phyloP scores from a whole-genome alignment of 1,140 invertebrate species.

The Nasonia giraulti region DNA sequence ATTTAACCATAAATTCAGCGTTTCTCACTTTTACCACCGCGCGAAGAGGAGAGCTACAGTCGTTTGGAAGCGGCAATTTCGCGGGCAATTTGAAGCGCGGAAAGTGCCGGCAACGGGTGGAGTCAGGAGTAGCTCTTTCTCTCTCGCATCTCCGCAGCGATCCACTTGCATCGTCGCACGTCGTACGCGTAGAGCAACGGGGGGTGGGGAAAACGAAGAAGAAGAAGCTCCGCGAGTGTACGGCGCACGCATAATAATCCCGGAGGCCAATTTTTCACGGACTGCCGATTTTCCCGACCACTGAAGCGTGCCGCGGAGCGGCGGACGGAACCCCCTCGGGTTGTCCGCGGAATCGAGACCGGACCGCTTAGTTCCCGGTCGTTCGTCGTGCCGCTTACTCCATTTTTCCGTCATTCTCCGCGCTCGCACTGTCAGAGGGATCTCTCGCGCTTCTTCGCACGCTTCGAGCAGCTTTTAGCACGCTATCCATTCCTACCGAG shows the following conservation, averaged over 20 bases:
- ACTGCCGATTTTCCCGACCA: conserved; percentile 71
- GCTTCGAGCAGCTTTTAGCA: too few species aligned
- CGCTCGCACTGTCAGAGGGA: conserved; percentile 2
- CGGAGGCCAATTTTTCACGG: conserved; percentile 66
- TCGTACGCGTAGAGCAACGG: too few species aligned
- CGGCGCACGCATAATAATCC: conserved; percentile 25
- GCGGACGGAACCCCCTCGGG: conserved; percentile 59
- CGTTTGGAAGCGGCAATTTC: neutral
- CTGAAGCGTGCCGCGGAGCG: conserved; percentile 66
- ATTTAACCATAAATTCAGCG: neutral
- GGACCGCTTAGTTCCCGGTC: conserved; percentile 69
- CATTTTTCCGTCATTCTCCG: conserved; percentile 53
- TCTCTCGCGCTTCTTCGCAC: conserved; percentile 8
- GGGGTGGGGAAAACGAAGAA: neutral
- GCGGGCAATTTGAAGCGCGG: neutral
- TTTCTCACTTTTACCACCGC: neutral
- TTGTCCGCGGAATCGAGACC: conserved; percentile 67
- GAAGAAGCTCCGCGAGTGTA: neutral
- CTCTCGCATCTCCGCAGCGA: neutral
- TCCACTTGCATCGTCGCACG: neutral
- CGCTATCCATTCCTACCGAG: neutral
- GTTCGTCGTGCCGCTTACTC: conserved; percentile 63
- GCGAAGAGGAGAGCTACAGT: neutral
- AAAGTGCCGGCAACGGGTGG: neutral
- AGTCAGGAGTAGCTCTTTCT: neutral